Conservation (phyloP, 2,113 vertebrate genomes). For the Reinhardtius hippoglossoides region DNA sequence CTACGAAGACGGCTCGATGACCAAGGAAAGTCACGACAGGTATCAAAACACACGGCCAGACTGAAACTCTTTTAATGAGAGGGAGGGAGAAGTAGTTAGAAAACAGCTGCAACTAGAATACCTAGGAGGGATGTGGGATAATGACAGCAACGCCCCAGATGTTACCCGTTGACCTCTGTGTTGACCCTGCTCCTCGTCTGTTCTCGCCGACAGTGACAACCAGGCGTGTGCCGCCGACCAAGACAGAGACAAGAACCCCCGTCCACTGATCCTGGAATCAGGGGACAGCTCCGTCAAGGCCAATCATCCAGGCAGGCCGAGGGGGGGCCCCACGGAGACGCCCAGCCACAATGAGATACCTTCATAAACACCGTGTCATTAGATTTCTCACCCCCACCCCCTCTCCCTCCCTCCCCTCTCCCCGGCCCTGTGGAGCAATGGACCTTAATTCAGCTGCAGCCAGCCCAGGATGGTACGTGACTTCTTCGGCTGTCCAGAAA, state of each 20-base stretch:
- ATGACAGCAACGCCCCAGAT: background rate
- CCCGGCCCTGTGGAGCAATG: slow-evolving; percentile 5
- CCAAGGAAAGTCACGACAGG: slow-evolving; percentile 72
- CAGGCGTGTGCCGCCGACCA: slow-evolving; percentile 44
- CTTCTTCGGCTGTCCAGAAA: slow-evolving; percentile 22
- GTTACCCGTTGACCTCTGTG: too few relatives aligned
- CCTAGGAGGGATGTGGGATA: too few relatives aligned
- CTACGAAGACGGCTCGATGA: slow-evolving; percentile 57
- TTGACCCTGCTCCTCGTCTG: slow-evolving; percentile 22
- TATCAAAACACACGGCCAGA: slow-evolving; percentile 30
- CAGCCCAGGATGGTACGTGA: slow-evolving; percentile 18
- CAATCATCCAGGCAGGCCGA: slow-evolving; percentile 65
- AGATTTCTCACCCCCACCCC: background rate
- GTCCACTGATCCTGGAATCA: slow-evolving; percentile 2
- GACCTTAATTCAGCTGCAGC: slow-evolving; percentile 40
- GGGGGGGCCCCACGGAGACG: slow-evolving; percentile 43
- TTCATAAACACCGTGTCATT: slow-evolving; percentile 45
- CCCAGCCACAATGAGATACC: slow-evolving; percentile 46
- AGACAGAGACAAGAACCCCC: slow-evolving; percentile 67
- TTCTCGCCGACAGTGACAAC: slow-evolving; percentile 68
- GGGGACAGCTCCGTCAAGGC: slow-evolving; percentile 72
- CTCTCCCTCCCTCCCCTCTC: background rate
- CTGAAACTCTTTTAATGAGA: too few relatives aligned
- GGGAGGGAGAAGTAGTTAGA: too few relatives aligned
- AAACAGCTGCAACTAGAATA: too few relatives aligned